Base-by-base conservation (phyloP, 2,888 invertebrate species). In the Brachyptera putata region DNA sequence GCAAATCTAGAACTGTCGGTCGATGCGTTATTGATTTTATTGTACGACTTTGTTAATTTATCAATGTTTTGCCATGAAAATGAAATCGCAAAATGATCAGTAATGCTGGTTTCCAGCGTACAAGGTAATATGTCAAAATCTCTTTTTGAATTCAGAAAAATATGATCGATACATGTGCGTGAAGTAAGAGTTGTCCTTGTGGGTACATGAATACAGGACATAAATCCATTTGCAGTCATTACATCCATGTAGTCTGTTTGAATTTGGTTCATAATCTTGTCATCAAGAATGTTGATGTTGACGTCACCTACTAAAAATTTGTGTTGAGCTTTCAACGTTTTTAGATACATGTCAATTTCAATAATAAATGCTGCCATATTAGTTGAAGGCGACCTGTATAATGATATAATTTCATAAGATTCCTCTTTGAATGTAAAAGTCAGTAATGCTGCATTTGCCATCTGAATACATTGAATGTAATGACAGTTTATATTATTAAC, bases 121-220 rank as follows among this genome's bases (percentile, higher is more conserved):
- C 43, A 43, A 11, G 14, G 21, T 43, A 18, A 16, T 16, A 14
- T 3, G 14, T 18, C 14, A 2, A 16, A 2, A 18, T 16, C 16
- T 2, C 11, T 43, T 21, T 18, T 11, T 11, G 5, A 21, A 5
- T 43, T 18, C 21, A 43, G 16, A 18, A 18, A 43, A 18, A 43
- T 43, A 11, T 43, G 43, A 43, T 43, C 43, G 18, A 43, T 43
- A 21, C 43, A 43, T 43, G 43, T 43, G 43, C 43, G 18, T 2
- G 4, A 5, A 21, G 5, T 2, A 9, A 21, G 4, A 4, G 43
- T 43, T 18, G 4, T 21, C 5, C 21, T 18, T 11, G 43, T 43
- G 3, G 21, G 43, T n/a, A 11, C 14, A 21, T 18, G 3, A 16
- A 43, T 43, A 11, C 18, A 16, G 4, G 43, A 11, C 21, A 14